Evolutionary conservation across 2,797 vertebrate genomes (phyloP).

Genomic region (Macropodus opercularis): DNA sequence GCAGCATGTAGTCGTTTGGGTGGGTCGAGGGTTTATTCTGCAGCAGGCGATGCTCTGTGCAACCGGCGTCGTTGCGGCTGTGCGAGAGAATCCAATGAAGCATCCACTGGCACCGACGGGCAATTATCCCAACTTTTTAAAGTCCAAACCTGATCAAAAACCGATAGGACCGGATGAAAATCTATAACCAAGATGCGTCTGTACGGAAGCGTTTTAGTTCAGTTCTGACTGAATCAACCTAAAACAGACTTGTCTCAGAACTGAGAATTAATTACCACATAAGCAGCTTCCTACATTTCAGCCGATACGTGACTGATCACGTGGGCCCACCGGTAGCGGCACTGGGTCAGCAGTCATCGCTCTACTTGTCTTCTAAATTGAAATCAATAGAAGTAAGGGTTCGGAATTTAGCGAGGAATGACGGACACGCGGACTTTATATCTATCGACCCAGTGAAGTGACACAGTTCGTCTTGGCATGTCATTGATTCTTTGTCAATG

Average conservation of each 20-base stretch:
- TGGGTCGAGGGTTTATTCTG: conserved; percentile 3
- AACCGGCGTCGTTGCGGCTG: neutral
- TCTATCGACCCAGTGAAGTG: neutral
- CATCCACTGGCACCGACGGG: neutral
- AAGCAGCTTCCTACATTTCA: too few relatives aligned
- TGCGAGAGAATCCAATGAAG: conserved; percentile 7
- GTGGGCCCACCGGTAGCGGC: conserved; percentile 14
- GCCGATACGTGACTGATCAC: conserved; percentile 8
- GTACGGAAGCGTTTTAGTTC: too few relatives aligned
- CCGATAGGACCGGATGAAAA: fast-evolving
- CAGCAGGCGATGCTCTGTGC: neutral
- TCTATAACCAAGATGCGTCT: neutral
- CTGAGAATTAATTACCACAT: too few relatives aligned
- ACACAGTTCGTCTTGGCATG: conserved; percentile 6
- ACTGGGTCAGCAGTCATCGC: conserved; percentile 13
- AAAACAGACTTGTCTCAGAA: too few relatives aligned
- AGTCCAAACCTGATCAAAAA: conserved; percentile 9
- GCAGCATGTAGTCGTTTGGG: neutral
- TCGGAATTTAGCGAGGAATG: conserved; percentile 24
- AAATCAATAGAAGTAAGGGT: conserved; percentile 44
- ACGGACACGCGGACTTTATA: neutral
- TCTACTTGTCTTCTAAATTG: conserved; percentile 31
- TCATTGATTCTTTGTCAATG: conserved; percentile 22
- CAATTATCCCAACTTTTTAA: conserved; percentile 15
- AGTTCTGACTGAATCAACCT: too few relatives aligned